These are phyloP conservation scores for Mormyrops boulengeri DNA, from an alignment of 2,797 vertebrate species.

Conservation along the genomic window DNA sequence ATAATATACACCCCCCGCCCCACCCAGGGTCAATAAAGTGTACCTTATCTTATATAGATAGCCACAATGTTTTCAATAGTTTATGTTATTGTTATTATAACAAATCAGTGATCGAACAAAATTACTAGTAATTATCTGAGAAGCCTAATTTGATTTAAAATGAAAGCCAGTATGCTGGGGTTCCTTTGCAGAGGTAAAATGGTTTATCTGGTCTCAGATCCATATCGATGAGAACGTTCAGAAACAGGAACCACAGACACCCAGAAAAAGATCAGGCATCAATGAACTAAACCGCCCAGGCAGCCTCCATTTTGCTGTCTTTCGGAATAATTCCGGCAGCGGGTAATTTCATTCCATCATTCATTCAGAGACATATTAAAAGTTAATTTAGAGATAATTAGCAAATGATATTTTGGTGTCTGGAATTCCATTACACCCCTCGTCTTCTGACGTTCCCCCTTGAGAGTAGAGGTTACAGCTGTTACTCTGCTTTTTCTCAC, in stretches of 20 bases:
- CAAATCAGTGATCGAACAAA: background rate
- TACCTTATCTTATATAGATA: background rate
- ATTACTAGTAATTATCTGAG: background rate
- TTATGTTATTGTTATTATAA: background rate
- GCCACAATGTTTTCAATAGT: background rate
- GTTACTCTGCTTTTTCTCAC: background rate
- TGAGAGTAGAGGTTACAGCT: background rate
- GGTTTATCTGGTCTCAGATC: background rate
- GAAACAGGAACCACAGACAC: background rate
- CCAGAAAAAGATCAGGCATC: background rate
- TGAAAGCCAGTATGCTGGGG: background rate
- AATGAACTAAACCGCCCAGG: background rate
- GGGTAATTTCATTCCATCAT: background rate
- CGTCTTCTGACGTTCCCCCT: background rate
- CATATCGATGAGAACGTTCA: background rate
- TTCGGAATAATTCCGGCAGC: background rate
- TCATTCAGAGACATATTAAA: background rate
- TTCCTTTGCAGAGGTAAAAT: background rate
- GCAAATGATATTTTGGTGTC: background rate
- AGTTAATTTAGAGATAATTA: background rate
- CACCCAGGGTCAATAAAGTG: background rate
- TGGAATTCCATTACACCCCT: background rate
- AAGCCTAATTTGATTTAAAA: background rate
- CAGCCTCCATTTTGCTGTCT: background rate
- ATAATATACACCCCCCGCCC: background rate